Base-by-base conservation (phyloP, 2,113 vertebrate species). In the Pan troglodytes region DNA sequence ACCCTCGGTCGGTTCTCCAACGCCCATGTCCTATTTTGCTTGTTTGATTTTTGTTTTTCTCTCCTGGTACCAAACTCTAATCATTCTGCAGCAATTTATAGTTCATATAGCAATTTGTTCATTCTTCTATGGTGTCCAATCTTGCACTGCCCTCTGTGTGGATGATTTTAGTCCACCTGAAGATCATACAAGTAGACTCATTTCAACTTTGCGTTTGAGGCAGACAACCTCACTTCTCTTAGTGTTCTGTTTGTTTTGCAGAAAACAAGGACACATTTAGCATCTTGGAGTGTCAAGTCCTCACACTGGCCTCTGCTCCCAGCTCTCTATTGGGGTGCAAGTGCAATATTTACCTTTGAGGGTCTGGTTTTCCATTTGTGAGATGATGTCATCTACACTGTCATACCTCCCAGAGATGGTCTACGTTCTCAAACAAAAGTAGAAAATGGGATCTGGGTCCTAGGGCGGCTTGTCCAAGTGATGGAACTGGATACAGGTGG, bases 81-180 rank as follows among this genome's bases (percentile, higher is more conserved):
- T 13, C 8, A 55, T 35, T 59, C 13, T 35, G 70, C 27, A 59
- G 48, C 23, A 35, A 12, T 45, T 64, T 11, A 40, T 17, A 40
- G 27, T n/a, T n/a, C n/a, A n/a, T n/a, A n/a, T n/a, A n/a, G n/a
- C n/a, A n/a, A n/a, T 78, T 5, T 38, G 11, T n/a, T 14, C 38
- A 0, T 4, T 70, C 48, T 45, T 67, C 8, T 13, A 7, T 32
- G 40, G 38, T 6, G 10, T 38, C 45, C 59, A 35, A 0, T 4
- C 1, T 0, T 13, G 17, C 0, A 0, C 70, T 22, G 12, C 4
- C 12, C 2, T 0, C 40, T 2, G 4, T 1, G 5, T 57, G 25
- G 61, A 30, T 1, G 1, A 12, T n/a, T 25, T 38, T 13, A 13
- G 1, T 1, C 2, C 4, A 0, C 13, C 12, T 45, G 38, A 11